phyloP scores from a whole-genome alignment of 1,140 invertebrate species.

The Drosophila cardini region DNA sequence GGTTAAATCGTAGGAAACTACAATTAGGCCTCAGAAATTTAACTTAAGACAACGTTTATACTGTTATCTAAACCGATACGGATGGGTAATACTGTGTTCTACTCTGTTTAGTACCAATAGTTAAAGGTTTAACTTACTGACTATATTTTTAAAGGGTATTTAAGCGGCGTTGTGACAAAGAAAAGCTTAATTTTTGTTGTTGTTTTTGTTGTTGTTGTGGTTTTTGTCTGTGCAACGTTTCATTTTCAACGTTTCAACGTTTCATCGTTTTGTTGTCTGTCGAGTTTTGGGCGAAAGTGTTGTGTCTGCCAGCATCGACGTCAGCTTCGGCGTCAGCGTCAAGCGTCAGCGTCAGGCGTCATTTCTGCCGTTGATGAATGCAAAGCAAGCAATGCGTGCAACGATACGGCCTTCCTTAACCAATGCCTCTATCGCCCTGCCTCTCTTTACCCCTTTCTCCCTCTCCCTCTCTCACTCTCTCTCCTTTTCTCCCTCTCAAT shows the following conservation, averaged over 20 bases:
- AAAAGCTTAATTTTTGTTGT: neutral
- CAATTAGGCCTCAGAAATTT: no score
- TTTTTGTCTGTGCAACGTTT: constrained; percentile 65
- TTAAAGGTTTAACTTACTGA: no score
- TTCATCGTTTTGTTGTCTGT: constrained; percentile 64
- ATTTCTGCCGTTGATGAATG: constrained; percentile 73
- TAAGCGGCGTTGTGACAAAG: no score
- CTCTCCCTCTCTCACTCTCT: neutral
- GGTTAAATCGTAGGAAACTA: no score
- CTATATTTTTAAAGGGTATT: no score
- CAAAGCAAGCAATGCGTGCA: constrained; percentile 79
- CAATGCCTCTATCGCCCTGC: constrained; percentile 1
- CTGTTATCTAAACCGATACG: no score
- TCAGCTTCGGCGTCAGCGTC: constrained; percentile 7
- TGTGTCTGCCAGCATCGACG: constrained; percentile 30
- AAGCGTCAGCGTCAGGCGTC: constrained; percentile 6
- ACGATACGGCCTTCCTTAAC: constrained; percentile 36
- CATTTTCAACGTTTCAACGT: constrained; percentile 59
- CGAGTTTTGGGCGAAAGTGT: constrained; percentile 44
- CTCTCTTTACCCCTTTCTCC: no score
- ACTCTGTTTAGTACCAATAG: no score
- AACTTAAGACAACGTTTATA: no score
- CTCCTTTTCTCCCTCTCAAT: neutral
- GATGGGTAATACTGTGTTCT: no score
- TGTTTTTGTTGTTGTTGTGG: constrained; percentile 50